Base-by-base conservation (phyloP, 2,888 invertebrate species). In the Catocala nupta region DNA sequence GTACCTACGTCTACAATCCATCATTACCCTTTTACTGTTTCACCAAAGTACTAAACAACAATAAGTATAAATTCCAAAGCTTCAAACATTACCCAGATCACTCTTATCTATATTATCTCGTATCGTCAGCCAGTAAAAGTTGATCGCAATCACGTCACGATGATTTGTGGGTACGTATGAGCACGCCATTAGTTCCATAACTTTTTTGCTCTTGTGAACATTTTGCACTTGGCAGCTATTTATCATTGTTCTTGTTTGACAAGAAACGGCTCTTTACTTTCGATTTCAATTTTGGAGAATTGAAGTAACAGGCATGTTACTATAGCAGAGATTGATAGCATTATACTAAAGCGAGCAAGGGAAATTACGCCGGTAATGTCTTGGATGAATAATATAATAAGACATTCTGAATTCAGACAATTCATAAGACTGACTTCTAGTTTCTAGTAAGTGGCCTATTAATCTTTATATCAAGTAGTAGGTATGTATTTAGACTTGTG, bases 81-180 rank as follows among this genome's bases (percentile, higher is more conserved):
- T 63, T 63, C 42, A 72, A 70, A 66, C 59, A 55, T 63, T 64
- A 53, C 54, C 36, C 43, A 59, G 53, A 53, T 65, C 59, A 59
- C 13, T 45, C 44, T 71, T 75, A 78, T 78, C 79, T 59, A 39
- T 36, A 58, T 52, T 60, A 69, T 75, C 68, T 65, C 61, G 52
- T 66, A 76, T 77, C 72, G 68, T 75, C 73, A 63, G 66, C 43
- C 44, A 65, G 75, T 79, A 79, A 77, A 79, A 79, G 74, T 79
- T 76, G 78, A 79, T 79, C 69, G 42, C 58, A 70, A 79, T 79
- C 79, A 42, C 57, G 57, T 66, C 71, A 76, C 74, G 71, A 73
- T 73, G 68, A 73, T 61, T 74, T 70, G 71, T 66, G 66, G 66
- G 49, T 48, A 49, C 68, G 59, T 72, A 66, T 74, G 77, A 72